Conservation (phyloP, 2,113 vertebrate genomes). For the Nothobranchius kuhntae region DNA sequence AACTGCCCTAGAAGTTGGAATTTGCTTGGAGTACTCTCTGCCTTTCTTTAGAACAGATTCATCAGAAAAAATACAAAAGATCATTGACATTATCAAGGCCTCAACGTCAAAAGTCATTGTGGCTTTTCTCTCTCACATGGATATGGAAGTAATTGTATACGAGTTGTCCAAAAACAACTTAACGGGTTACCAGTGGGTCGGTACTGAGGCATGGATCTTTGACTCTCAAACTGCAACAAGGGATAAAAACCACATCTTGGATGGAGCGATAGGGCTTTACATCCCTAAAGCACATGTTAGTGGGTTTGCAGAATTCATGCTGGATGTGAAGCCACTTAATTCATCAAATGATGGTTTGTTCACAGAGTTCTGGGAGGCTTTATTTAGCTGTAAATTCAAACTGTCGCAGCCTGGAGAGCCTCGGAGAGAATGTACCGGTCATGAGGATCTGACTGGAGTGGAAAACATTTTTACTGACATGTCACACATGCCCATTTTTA, state of each 20-base stretch:
- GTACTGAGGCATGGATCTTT: constrained; percentile 73
- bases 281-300: constrained; percentile 52
- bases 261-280: constrained; percentile 74
- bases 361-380: not conserved
- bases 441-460: constrained; percentile 58
- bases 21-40: constrained; percentile 38
- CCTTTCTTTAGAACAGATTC: constrained; percentile 65
- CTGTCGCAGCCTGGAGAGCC: not conserved
- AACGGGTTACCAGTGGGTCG: constrained; percentile 79
- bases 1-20: constrained; percentile 53
- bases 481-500: constrained; percentile 49
- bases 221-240: constrained; percentile 57
- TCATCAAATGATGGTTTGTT: not conserved
- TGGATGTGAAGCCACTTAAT: not conserved
- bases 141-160: constrained; percentile 63
- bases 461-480: constrained; percentile 65
- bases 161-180: constrained; percentile 68
- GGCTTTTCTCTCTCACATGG: constrained; percentile 63
- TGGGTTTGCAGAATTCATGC: constrained; percentile 6
- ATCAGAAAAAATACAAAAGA: constrained; percentile 52
- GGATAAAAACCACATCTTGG: constrained; percentile 61
- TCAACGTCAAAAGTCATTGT: constrained; percentile 73
- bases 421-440: constrained; percentile 61
- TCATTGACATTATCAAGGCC: constrained; percentile 63
- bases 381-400: constrained; percentile 54